Evolutionary conservation across 2,113 vertebrate species (phyloP).

Genomic region (Cyrtonyx montezumae): DNA sequence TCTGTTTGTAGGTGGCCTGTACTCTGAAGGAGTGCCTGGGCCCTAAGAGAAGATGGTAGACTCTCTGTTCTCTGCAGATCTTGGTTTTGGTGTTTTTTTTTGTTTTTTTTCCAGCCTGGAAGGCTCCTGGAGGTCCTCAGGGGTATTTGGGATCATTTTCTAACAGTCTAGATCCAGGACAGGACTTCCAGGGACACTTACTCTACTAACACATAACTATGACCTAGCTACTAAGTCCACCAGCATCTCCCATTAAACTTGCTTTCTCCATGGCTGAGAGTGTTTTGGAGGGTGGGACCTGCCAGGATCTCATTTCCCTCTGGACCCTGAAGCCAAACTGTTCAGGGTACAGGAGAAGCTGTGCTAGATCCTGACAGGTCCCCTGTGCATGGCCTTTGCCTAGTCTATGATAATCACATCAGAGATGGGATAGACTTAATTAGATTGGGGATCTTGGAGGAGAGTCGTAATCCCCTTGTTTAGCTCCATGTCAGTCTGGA

Average conservation of each 20-base stretch:
- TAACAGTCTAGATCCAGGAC: not conserved
- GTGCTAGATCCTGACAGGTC: not conserved
- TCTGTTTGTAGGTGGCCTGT: slow-evolving; percentile 14
- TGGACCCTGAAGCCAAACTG: not conserved
- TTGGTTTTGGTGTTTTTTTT: too few relatives aligned
- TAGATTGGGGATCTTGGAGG: not conserved
- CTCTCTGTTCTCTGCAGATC: not conserved
- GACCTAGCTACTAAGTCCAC: not conserved
- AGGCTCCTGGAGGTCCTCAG: not conserved
- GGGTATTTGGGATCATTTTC: not conserved
- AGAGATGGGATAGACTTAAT: slow-evolving; percentile 30
- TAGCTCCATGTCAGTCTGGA: not conserved
- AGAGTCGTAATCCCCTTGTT: not conserved
- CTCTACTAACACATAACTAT: not conserved
- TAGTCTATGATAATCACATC: slow-evolving; percentile 5
- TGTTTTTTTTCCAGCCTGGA: not conserved
- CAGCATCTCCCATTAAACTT: not conserved
- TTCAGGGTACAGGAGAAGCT: not conserved
- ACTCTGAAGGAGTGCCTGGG: not conserved
- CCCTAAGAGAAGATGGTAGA: not conserved
- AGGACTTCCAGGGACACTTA: not conserved
- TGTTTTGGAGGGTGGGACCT: fast-evolving
- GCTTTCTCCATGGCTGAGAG: fast-evolving
- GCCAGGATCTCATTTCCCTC: not conserved
- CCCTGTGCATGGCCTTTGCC: not conserved